phyloP scores from a whole-genome alignment of 30 jellyfish, hydroid and myxozoan species.

The Aurelia sp. region DNA sequence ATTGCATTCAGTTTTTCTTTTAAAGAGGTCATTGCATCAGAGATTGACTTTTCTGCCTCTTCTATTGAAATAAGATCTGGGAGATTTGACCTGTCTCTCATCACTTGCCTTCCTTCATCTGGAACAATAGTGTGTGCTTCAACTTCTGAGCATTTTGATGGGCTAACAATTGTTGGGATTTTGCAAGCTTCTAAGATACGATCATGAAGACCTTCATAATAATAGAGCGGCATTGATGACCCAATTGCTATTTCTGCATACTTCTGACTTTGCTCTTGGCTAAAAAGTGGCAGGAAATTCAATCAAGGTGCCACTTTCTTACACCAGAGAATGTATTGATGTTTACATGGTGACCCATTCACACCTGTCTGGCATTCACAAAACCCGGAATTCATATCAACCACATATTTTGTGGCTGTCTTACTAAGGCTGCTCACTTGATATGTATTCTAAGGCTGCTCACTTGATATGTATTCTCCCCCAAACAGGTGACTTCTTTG shows the following conservation, averaged over 20 bases:
- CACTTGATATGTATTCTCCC: too few species aligned
- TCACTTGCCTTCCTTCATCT: neutral
- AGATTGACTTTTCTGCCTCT: neutral
- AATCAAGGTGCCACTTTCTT: neutral
- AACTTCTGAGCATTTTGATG: too few species aligned
- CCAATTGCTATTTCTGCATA: slow-evolving; percentile 40
- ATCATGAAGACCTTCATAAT: slow-evolving; percentile 47
- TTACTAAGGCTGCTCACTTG: neutral
- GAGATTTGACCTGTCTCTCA: neutral
- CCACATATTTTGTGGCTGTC: neutral
- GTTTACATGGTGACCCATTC: slow-evolving; percentile 53
- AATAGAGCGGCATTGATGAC: neutral
- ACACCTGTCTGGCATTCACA: slow-evolving; percentile 21
- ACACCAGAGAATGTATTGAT: slow-evolving; percentile 51
- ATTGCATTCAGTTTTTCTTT: neutral
- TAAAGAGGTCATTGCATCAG: neutral
- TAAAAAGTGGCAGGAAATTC: slow-evolving; percentile 37
- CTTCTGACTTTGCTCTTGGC: slow-evolving; percentile 12
- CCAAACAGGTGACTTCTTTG: neutral
- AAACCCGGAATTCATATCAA: neutral
- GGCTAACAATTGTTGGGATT: too few species aligned
- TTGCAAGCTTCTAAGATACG: neutral
- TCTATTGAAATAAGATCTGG: slow-evolving; percentile 1
- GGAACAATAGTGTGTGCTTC: neutral
- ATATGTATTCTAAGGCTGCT: neutral